Conservation (phyloP, 1,140 invertebrate genomes). For the Magallana angulata region DNA sequence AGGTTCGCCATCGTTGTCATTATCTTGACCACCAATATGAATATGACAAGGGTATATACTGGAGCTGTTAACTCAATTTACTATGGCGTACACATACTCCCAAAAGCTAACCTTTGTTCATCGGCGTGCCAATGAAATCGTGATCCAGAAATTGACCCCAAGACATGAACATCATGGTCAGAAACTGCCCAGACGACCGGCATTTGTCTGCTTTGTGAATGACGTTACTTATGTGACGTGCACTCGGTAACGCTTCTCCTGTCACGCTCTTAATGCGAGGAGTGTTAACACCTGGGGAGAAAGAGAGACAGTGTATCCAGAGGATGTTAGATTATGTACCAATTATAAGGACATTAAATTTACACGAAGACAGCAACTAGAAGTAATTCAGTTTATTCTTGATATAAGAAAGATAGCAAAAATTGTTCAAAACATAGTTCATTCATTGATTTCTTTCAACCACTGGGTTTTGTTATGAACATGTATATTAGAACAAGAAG, state of each 20-base stretch:
- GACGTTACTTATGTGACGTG: conserved; percentile 57
- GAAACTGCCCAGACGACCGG: neutral
- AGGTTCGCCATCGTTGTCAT: neutral
- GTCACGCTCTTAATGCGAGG: conserved; percentile 48
- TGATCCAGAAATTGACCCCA: conserved; percentile 99
- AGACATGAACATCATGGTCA: conserved; percentile 91
- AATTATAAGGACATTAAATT: neutral
- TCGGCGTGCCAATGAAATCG: conserved; percentile 83
- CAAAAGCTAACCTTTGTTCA: conserved; percentile 57
- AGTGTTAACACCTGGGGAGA: conserved; percentile 42
- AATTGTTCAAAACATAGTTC: no score
- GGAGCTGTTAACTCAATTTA: no score
- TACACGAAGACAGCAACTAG: neutral
- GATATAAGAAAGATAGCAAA: no score
- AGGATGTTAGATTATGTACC: neutral
- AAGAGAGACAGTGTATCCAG: neutral
- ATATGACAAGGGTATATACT: no score
- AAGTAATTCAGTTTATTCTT: neutral
- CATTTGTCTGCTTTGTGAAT: conserved; percentile 48
- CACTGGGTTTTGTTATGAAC: no score
- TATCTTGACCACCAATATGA: no score
- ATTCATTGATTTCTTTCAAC: no score
- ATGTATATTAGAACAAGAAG: no score
- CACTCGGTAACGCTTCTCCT: conserved; percentile 53
- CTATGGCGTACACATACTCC: no score